Evolutionary conservation across 2,797 vertebrate species (phyloP).

Genomic region (Brotula barbata): DNA sequence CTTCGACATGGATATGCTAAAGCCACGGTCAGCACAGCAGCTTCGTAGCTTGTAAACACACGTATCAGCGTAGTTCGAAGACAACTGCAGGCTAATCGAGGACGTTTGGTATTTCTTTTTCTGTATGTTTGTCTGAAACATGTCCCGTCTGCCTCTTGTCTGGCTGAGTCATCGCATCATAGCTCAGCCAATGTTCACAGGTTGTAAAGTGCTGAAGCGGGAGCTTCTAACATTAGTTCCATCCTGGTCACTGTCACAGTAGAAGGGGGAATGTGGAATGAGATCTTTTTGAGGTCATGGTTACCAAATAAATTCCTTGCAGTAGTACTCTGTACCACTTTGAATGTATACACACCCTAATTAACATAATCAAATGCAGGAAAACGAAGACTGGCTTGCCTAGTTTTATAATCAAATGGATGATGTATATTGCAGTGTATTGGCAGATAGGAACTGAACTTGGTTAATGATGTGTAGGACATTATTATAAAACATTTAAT

Average conservation of each 20-base stretch:
- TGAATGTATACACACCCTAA: slow-evolving; percentile 10
- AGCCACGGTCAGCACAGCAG: neutral
- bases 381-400: slow-evolving; percentile 1
- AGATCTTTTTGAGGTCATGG: slow-evolving; percentile 49
- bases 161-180: slow-evolving; percentile 49
- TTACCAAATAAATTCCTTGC: slow-evolving; percentile 46
- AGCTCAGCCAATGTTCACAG: slow-evolving; percentile 56
- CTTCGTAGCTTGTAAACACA: slow-evolving; percentile 8
- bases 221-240: slow-evolving; percentile 73
- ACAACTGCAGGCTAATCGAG: slow-evolving; percentile 1
- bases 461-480: neutral
- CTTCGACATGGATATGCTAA: slow-evolving; percentile 1
- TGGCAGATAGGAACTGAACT: neutral
- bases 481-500: neutral
- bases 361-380: slow-evolving; percentile 5
- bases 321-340: slow-evolving; percentile 18
- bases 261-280: slow-evolving; percentile 64
- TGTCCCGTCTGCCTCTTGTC: slow-evolving; percentile 6
- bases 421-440: neutral
- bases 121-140: slow-evolving; percentile 27
- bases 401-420: slow-evolving; percentile 5
- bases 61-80: slow-evolving; percentile 16
- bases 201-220: slow-evolving; percentile 67
- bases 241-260: slow-evolving; percentile 60
- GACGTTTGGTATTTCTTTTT: slow-evolving; percentile 20